These are phyloP conservation scores for Gymnodraco acuticeps DNA, from an alignment of 2,797 vertebrate species.

Conservation along the genomic window DNA sequence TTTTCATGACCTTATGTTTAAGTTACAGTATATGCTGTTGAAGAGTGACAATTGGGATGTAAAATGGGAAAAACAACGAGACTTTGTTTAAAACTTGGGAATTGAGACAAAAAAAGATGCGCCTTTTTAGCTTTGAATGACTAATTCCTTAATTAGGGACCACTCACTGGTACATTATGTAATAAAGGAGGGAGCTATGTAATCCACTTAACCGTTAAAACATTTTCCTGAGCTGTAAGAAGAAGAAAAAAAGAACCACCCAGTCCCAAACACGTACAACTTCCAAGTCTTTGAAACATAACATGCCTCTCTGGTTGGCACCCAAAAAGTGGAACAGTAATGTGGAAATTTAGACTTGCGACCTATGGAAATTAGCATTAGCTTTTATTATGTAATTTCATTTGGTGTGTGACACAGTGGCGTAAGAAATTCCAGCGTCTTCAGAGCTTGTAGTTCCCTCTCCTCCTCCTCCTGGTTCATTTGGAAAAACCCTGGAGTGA, in stretches of 20 bases:
- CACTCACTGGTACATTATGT: background rate
- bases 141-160: background rate
- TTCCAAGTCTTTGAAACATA: conserved; percentile 29
- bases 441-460: conserved; percentile 23
- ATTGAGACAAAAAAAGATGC: no score
- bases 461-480: conserved; percentile 29
- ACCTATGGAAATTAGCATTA: conserved; percentile 55
- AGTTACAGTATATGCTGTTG: no score
- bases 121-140: no score
- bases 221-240: background rate
- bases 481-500: conserved; percentile 55
- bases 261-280: background rate
- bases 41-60: no score
- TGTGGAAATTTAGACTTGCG: conserved; percentile 60
- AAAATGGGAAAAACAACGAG: no score
- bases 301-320: conserved; percentile 29
- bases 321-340: background rate
- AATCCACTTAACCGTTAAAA: conserved; percentile 11
- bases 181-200: background rate
- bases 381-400: conserved; percentile 63
- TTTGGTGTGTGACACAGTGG: conserved; percentile 8
- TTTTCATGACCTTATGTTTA: no score
- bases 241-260: background rate
- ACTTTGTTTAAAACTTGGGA: no score
- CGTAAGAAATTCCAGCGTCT: conserved; percentile 57